Evolutionary conservation across 2,888 invertebrate genomes (phyloP).

Genomic region (Syrphus vitripennis): DNA sequence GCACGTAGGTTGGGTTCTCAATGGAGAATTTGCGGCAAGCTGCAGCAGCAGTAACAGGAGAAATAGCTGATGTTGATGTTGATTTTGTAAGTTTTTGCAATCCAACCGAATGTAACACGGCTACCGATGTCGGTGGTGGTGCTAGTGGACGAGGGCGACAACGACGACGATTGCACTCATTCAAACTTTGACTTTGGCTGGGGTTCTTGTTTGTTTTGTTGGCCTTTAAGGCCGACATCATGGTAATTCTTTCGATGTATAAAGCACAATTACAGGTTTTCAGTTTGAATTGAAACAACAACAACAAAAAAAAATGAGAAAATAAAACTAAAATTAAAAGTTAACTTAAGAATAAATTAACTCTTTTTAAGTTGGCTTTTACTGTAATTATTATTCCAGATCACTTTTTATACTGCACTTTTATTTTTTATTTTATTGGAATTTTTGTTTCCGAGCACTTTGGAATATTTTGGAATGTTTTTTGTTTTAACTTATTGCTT

Average conservation of each 20-base stretch:
- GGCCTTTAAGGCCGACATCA: slow-evolving; percentile 79
- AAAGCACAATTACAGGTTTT: slow-evolving; percentile 42
- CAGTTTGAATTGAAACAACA: too few species aligned
- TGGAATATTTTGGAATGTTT: background rate
- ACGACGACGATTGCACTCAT: slow-evolving; percentile 38
- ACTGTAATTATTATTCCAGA: background rate
- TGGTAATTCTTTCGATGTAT: slow-evolving; percentile 66
- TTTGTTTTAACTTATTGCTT: background rate
- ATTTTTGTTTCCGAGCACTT: slow-evolving; percentile 17
- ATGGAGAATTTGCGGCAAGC: slow-evolving; percentile 50
- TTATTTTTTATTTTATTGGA: background rate
- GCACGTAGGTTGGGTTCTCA: slow-evolving; percentile 56
- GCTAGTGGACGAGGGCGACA: background rate
- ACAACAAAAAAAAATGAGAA: slow-evolving; percentile 3
- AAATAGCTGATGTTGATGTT: slow-evolving; percentile 10
- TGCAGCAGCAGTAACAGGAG: background rate
- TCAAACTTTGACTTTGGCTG: slow-evolving; percentile 50
- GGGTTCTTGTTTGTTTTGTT: slow-evolving; percentile 70
- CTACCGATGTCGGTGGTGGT: background rate
- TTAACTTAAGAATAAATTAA: slow-evolving; percentile 25
- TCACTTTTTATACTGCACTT: slow-evolving; percentile 48
- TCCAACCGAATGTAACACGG: slow-evolving; percentile 26
- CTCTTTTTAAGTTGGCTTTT: slow-evolving; percentile 16
- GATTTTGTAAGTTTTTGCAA: slow-evolving; percentile 33
- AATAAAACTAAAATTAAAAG: background rate